Evolutionary conservation across 2,888 invertebrate genomes (phyloP).

Genomic region (Parelbella ahira): DNA sequence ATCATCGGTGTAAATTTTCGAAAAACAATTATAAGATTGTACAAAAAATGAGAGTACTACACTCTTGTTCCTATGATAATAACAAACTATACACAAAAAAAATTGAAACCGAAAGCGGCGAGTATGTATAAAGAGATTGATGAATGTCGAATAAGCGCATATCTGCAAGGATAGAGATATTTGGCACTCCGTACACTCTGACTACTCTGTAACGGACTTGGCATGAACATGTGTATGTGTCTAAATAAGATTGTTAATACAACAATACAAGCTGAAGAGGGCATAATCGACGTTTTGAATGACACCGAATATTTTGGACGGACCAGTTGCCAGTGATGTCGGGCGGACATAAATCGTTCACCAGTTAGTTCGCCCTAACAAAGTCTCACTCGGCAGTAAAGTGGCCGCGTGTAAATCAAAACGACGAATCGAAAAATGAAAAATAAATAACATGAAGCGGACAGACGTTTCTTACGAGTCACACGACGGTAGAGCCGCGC

Average conservation of each 20-base stretch:
- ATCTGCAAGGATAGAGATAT: too few species aligned
- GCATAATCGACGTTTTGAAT: slow-evolving; percentile 55
- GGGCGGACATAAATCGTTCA: slow-evolving; percentile 66
- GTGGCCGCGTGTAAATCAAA: slow-evolving; percentile 75
- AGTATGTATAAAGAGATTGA: too few species aligned
- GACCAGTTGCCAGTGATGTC: slow-evolving; percentile 57
- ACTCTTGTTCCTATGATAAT: too few species aligned
- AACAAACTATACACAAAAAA: too few species aligned
- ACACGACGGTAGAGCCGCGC: slow-evolving; percentile 48
- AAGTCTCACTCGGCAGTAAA: slow-evolving; percentile 74
- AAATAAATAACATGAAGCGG: slow-evolving; percentile 57
- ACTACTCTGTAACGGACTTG: too few species aligned
- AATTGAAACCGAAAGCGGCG: too few species aligned
- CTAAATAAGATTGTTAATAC: too few species aligned
- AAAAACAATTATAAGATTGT: too few species aligned
- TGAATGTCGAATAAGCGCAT: too few species aligned
- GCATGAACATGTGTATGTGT: too few species aligned
- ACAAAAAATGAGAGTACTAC: too few species aligned
- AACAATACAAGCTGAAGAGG: slow-evolving; percentile 34
- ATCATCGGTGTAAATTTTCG: slow-evolving; percentile 24
- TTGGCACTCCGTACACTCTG: too few species aligned
- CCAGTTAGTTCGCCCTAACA: slow-evolving; percentile 69
- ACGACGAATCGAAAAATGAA: slow-evolving; percentile 67
- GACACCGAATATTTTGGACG: slow-evolving; percentile 69
- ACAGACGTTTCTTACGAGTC: slow-evolving; percentile 56